Percentiles rank a stretch among this genome's conserved stretches.
Evolutionary conservation across 2,113 vertebrate genomes (phyloP).

Genomic region (Corythornis madagascariensis): DNA sequence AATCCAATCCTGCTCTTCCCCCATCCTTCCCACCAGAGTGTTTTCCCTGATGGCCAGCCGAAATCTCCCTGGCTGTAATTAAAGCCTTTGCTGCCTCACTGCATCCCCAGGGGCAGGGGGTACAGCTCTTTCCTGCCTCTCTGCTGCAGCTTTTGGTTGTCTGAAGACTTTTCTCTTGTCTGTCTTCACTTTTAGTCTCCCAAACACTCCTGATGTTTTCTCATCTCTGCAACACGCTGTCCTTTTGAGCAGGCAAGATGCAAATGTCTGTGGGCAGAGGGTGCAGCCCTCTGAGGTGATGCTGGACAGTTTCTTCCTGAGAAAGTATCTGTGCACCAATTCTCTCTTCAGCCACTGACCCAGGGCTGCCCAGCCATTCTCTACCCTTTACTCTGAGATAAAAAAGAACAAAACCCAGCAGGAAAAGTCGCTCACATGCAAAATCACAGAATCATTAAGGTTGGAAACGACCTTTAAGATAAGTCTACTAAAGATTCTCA

Average conservation of each 20-base stretch:
- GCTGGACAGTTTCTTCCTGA: neutral
- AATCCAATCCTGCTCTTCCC: neutral
- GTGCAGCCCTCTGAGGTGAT: neutral
- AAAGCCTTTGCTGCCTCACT: neutral
- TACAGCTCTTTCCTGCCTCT: neutral
- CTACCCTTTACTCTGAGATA: neutral
- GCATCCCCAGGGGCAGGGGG: neutral
- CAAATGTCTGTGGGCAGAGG: fast-evolving
- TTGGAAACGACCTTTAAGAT: no score
- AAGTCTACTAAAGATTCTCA: no score
- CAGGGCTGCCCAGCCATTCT: neutral
- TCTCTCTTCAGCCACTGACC: neutral
- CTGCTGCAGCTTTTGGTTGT: neutral
- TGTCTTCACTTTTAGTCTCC: neutral
- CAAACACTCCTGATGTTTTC: neutral
- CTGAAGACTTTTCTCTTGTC: neutral
- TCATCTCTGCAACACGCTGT: fast-evolving
- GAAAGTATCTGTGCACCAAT: neutral
- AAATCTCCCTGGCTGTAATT: constrained; percentile 21
- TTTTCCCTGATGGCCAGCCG: constrained; percentile 5
- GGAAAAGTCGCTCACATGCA: neutral
- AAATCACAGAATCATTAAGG: neutral
- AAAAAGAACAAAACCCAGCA: neutral
- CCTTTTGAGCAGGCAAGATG: neutral
- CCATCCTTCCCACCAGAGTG: neutral